These are phyloP conservation scores for Pitta sordida DNA, from an alignment of 2,113 vertebrate genomes.

Conservation along the genomic window DNA sequence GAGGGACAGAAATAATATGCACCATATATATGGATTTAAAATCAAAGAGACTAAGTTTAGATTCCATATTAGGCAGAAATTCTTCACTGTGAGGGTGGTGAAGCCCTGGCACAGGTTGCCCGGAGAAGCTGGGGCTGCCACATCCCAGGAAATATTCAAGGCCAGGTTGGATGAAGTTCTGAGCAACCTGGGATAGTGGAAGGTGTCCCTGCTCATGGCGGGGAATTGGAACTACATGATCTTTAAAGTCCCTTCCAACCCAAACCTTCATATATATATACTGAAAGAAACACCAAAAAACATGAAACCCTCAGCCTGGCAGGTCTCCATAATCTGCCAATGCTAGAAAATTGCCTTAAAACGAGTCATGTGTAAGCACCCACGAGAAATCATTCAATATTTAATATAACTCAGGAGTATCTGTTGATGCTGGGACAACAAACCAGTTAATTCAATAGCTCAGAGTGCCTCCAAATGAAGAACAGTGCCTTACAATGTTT, in stretches of 20 bases:
- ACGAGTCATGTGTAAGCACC: neutral
- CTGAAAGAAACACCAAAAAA: neutral
- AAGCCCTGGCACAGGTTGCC: accelerated
- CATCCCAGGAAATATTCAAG: too few relatives aligned
- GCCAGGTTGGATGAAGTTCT: accelerated
- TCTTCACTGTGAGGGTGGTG: accelerated
- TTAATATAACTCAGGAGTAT: neutral
- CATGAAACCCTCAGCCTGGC: neutral
- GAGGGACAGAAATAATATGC: neutral
- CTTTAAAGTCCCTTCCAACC: neutral
- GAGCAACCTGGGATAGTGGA: neutral
- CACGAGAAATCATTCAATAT: neutral
- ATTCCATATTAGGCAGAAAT: neutral
- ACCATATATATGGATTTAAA: neutral
- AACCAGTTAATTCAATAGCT: neutral
- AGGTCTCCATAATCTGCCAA: neutral
- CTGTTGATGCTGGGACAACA: neutral
- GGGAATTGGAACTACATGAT: accelerated
- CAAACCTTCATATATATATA: neutral
- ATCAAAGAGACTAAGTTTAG: neutral
- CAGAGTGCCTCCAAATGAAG: neutral
- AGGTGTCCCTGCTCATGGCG: neutral
- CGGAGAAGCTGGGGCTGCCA: neutral
- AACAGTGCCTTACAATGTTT: neutral
- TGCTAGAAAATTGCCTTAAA: neutral